Evolutionary conservation across 1,140 invertebrate species (phyloP).

Genomic region (Chymomyza costata): DNA sequence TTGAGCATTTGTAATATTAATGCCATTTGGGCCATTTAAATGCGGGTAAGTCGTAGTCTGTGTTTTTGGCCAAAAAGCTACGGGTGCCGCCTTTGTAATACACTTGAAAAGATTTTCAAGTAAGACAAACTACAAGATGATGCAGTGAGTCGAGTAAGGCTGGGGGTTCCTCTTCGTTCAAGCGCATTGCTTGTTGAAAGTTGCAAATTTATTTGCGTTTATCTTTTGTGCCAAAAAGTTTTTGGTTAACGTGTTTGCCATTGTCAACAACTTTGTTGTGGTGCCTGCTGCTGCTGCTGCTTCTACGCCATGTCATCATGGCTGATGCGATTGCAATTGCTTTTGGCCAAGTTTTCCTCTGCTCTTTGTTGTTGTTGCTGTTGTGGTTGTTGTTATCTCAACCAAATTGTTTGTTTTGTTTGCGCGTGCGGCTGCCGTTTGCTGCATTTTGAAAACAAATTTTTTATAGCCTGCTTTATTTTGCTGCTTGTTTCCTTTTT

Average conservation of each 20-base stretch:
- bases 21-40: constrained; percentile 54
- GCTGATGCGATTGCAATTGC: constrained; percentile 65
- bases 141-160: no score
- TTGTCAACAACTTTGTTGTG: constrained; percentile 72
- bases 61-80: constrained; percentile 1
- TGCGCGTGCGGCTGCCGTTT: constrained; percentile 51
- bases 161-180: no score
- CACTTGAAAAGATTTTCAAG: constrained; percentile 22
- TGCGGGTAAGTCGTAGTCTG: constrained; percentile 56
- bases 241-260: constrained; percentile 70
- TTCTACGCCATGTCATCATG: background rate
- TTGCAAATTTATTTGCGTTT: constrained; percentile 71
- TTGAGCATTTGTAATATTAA: constrained; percentile 43
- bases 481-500: constrained; percentile 12
- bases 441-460: constrained; percentile 43
- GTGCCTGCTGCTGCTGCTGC: constrained; percentile 13
- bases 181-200: constrained; percentile 9
- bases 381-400: constrained; percentile 19
- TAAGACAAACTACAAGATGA: constrained; percentile 30
- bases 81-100: constrained; percentile 11
- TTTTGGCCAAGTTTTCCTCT: constrained; percentile 63
- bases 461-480: constrained; percentile 29
- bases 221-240: constrained; percentile 70
- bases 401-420: constrained; percentile 69
- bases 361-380: no score